These are phyloP conservation scores for Macrotrachela quadricornifera DNA, from an alignment of 1,140 invertebrate species.

Conservation along the genomic window DNA sequence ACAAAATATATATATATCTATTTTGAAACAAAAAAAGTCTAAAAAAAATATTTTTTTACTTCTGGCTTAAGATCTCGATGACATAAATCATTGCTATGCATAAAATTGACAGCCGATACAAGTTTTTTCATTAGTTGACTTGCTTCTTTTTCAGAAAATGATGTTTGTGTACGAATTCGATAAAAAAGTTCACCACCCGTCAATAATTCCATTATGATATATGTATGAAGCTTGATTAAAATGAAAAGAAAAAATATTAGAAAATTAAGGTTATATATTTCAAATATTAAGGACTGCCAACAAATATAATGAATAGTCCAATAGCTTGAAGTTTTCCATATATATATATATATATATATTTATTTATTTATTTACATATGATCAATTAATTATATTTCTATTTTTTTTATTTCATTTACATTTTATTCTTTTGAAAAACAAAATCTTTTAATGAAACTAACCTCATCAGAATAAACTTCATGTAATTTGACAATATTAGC, in stretches of 20 bases:
- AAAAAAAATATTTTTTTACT: constrained; percentile 22
- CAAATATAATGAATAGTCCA: too few relatives aligned
- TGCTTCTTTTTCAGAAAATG: constrained; percentile 47
- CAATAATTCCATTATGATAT: constrained; percentile 63
- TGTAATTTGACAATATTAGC: constrained; percentile 62
- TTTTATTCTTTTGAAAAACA: too few relatives aligned
- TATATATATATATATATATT: too few relatives aligned
- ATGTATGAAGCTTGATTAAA: constrained; percentile 38
- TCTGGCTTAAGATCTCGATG: constrained; percentile 77
- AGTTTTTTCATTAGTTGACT: constrained; percentile 49
- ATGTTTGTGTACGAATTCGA: constrained; percentile 39
- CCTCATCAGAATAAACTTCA: constrained; percentile 54
- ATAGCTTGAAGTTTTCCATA: too few relatives aligned
- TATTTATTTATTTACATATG: too few relatives aligned
- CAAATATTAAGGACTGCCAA: too few relatives aligned
- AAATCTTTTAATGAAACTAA: too few relatives aligned
- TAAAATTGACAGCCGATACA: constrained; percentile 53
- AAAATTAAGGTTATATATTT: too few relatives aligned
- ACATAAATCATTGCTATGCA: constrained; percentile 55
- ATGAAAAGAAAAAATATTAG: too few relatives aligned
- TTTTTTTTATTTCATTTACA: too few relatives aligned
- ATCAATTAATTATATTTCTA: too few relatives aligned
- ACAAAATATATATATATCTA: constrained; percentile 11
- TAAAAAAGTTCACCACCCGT: constrained; percentile 64
- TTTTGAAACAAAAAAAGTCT: not conserved